Conservation (phyloP, 2,888 invertebrate genomes). For the Heteropelma amictum region DNA sequence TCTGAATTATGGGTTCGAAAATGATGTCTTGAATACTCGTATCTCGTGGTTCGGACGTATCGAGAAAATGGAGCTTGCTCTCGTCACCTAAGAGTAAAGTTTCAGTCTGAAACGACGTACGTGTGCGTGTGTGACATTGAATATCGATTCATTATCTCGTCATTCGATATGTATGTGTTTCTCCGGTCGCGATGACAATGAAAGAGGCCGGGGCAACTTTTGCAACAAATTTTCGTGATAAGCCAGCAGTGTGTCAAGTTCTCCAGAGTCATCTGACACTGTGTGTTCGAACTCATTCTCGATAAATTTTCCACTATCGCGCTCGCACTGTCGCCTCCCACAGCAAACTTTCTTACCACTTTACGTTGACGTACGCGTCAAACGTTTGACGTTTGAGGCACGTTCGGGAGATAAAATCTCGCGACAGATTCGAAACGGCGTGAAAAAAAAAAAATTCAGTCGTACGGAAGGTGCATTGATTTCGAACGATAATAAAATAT, state of each 20-base stretch:
- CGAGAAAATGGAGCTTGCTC: too few relatives aligned
- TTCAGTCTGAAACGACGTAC: background rate
- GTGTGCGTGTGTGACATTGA: constrained; percentile 28
- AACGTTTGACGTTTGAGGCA: background rate
- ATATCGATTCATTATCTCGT: constrained; percentile 45
- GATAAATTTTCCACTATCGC: constrained; percentile 20
- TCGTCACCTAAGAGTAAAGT: constrained; percentile 21
- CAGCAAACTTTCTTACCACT: background rate
- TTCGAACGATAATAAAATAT: too few relatives aligned
- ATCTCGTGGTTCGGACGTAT: background rate
- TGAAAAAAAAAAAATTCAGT: background rate
- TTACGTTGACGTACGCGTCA: background rate
- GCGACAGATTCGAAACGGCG: background rate
- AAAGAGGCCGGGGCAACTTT: constrained; percentile 29
- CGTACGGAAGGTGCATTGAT: too few relatives aligned
- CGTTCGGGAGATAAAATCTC: background rate
- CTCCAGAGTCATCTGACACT: background rate
- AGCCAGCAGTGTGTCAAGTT: constrained; percentile 19
- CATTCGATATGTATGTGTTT: constrained; percentile 31
- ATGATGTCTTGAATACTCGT: too few relatives aligned
- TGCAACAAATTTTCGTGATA: constrained; percentile 42
- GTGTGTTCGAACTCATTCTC: constrained; percentile 18
- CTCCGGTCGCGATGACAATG: constrained; percentile 19
- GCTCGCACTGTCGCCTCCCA: background rate
- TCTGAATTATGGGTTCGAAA: too few relatives aligned